Evolutionary conservation across 2,888 invertebrate species (phyloP), one percentile per base, ranked within the genome.

Genomic region (Ethmia dodecea): DNA sequence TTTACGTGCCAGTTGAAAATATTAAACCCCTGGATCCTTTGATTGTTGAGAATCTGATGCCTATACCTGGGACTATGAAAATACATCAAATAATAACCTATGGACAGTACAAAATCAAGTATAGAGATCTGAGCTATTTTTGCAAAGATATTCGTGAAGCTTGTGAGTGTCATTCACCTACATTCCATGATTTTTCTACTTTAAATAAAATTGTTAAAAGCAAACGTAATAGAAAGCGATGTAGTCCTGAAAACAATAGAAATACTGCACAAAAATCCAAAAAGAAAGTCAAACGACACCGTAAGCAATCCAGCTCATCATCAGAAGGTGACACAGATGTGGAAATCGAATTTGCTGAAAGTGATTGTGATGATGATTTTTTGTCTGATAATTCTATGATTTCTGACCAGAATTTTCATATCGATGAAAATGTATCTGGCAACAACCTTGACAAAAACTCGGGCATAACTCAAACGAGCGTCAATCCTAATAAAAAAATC

Each of bases 181-280:
- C 6, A 10, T 25, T 25, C n/a, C 32, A 32, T 32, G 14, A 25
- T 15, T 32, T 32, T 32, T 25, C 25, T 15, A 10, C 25, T 13
- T 13, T 32, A 10, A 32, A 12, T 32, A 25, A 25, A 12, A 32
- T 13, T 14, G 10, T 22, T 22, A 10, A 31, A 22, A 31, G 22
- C 31, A 31, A 22, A 10, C 31, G 22, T 9, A n/a, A 32, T 25
- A 25, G 25, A 25, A 24, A 32, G 31, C 10, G 59, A 25, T 15
- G 20, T 14, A 49, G 48, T 33, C 18, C 33, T 14, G 47, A 30
- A 15, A 60, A 36, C 55, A 62, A 38, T 58, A 60, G 13, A 25
- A 11, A 10, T n/a, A 25, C 10, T 13, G 25, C n/a, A 14, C 14
- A 32, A 24, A 13, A 25, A 26, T 35, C 45, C 36, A 38, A 42